phyloP scores from a whole-genome alignment of 2,797 vertebrate species.

The Poecilia gillii region DNA sequence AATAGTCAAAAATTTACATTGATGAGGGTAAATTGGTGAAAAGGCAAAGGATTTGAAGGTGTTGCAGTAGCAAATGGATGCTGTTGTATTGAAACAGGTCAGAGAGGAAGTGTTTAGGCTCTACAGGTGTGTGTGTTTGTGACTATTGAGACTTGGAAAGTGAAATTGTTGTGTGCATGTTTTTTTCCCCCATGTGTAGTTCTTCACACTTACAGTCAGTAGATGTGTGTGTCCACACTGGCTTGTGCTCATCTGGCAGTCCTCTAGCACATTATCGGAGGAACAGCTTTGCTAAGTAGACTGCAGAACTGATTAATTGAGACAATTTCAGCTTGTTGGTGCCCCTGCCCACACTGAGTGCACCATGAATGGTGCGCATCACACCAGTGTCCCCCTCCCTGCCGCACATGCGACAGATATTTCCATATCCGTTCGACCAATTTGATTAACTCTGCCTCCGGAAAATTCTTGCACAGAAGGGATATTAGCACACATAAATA shows the following conservation, averaged over 20 bases:
- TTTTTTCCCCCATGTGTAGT: background rate
- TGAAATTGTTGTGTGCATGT: background rate
- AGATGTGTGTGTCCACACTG: slow-evolving; percentile 8
- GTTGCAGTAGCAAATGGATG: slow-evolving; percentile 37
- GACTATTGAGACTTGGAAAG: background rate
- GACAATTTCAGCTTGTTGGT: slow-evolving; percentile 46
- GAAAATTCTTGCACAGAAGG: slow-evolving; percentile 6
- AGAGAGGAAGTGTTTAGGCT: slow-evolving; percentile 37
- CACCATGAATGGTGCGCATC: slow-evolving; percentile 24
- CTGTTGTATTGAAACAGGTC: slow-evolving; percentile 57
- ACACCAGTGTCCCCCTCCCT: slow-evolving; percentile 3
- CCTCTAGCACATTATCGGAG: slow-evolving; percentile 50
- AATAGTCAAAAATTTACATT: slow-evolving; percentile 27
- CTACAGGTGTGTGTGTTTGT: background rate
- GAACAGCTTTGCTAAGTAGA: slow-evolving; percentile 56
- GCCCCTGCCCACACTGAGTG: slow-evolving; percentile 60
- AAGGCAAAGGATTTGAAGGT: slow-evolving; percentile 35
- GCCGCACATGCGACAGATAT: background rate
- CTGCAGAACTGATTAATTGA: slow-evolving; percentile 61
- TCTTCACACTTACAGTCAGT: slow-evolving; percentile 10
- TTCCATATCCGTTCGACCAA: slow-evolving; percentile 34
- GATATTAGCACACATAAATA: background rate
- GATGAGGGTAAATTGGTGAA: slow-evolving; percentile 34
- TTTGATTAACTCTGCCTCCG: slow-evolving; percentile 10
- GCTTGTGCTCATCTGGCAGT: slow-evolving; percentile 46